Base-by-base conservation (phyloP, 2,797 vertebrate species). In the Gallirallus australis region DNA sequence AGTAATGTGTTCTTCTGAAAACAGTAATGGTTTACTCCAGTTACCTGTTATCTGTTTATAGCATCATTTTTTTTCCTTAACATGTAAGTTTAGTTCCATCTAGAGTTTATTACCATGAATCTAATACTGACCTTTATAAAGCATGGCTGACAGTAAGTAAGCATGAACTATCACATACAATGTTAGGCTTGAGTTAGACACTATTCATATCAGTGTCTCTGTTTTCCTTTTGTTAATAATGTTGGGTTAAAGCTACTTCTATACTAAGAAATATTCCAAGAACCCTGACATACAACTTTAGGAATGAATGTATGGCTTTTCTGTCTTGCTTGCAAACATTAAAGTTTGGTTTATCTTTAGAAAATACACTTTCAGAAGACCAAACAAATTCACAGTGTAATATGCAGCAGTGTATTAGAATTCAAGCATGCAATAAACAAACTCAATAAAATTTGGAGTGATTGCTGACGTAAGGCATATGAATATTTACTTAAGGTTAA, bases 11-110 rank as follows among this genome's bases (percentile, higher is more conserved):
- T 87, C 5, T 64, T 33, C 39, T 71, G 63, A 48, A 93, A 9
- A 65, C 4, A n/a, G 8, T 27, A n/a, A 6, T 27, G 35, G 9
- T 73, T 90, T 61, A 39, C 4, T 84, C 35, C 33, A 31, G 35
- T 86, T 79, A 64, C 3, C n/a, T 85, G 24, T 8, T 52, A 12
- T 42, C 28, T n/a, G 28, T 60, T 90, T 73, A 39, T 42, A 40
- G 40, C 27, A 83, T 8, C 13, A 12, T 81, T 73, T 54, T 69
- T 69, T 69, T 79, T 59, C 40, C 39, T 52, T 84, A 77, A 81
- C 4, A 13, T 1, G 2, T 73, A 17, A 0, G 1, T 65, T 68
- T 33, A 71, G 13, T 83, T 83, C 20, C 8, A 0, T 50, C 37
- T 59, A 61, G 61, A 45, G 27, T 66, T 90, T 83, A 31, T 23